These are phyloP conservation scores for Todiramphus chloris DNA, from an alignment of 2,113 vertebrate genomes.

Conservation along the genomic window DNA sequence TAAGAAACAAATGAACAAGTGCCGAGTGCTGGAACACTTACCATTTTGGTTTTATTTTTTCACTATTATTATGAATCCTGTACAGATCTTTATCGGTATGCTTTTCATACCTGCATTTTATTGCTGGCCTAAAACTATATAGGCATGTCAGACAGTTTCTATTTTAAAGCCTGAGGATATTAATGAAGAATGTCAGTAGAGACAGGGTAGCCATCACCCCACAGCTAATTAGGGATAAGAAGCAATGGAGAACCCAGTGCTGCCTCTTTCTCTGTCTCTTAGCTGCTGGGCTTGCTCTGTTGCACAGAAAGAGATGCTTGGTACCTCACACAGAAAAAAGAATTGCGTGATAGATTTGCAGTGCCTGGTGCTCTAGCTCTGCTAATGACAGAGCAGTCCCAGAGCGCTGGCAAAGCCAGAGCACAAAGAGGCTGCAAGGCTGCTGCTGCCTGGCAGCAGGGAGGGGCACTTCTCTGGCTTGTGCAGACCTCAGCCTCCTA, in stretches of 20 bases:
- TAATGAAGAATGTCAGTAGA: neutral
- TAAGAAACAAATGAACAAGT: conserved; percentile 14
- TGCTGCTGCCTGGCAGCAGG: neutral
- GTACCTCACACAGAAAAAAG: neutral
- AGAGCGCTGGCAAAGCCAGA: neutral
- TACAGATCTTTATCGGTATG: neutral
- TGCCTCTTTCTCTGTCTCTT: neutral
- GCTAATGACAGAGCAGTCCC: neutral
- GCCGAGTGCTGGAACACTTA: neutral
- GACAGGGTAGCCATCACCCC: neutral
- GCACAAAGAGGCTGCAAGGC: neutral
- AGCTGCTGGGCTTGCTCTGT: neutral
- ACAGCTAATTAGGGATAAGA: neutral
- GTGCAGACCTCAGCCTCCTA: neutral
- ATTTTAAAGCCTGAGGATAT: neutral
- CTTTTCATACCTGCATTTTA: conserved; percentile 7
- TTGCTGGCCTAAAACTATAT: neutral
- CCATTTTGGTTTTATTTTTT: conserved; percentile 4
- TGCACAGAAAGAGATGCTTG: neutral
- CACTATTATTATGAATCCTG: neutral
- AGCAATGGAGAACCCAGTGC: neutral
- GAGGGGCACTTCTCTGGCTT: neutral
- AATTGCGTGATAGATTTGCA: neutral
- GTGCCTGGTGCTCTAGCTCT: neutral
- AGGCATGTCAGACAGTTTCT: neutral